phyloP scores from a whole-genome alignment of 2,888 invertebrate species.

The Euphydryas editha region DNA sequence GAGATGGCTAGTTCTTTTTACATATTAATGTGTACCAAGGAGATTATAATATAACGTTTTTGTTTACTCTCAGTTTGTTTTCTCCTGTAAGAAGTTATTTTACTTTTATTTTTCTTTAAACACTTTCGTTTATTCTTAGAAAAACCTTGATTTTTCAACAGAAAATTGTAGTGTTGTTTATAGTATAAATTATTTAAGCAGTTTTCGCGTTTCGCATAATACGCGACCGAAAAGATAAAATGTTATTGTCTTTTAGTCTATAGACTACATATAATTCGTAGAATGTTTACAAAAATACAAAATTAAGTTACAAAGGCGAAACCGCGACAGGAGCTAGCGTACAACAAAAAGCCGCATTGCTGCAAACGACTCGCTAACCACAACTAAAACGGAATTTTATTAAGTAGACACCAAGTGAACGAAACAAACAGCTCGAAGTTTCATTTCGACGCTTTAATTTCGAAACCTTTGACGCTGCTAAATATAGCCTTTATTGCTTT shows the following conservation, averaged over 20 bases:
- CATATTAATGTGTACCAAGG: background rate
- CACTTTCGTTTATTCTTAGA: no score
- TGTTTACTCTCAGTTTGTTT: background rate
- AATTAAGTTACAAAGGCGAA: conserved; percentile 7
- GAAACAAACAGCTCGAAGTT: conserved; percentile 59
- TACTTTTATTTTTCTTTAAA: background rate
- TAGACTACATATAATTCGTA: background rate
- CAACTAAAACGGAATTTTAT: conserved; percentile 50
- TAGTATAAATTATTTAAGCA: no score
- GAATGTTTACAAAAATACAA: background rate
- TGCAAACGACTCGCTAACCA: conserved; percentile 31
- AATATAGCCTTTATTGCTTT: conserved; percentile 78
- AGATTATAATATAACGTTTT: background rate
- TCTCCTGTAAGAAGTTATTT: background rate
- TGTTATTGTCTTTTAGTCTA: background rate
- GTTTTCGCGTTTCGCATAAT: no score
- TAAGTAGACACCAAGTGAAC: conserved; percentile 62
- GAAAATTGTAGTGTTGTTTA: no score
- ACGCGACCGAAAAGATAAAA: no score
- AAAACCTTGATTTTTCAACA: no score
- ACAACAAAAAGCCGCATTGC: conserved; percentile 36
- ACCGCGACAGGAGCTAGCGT: conserved; percentile 10
- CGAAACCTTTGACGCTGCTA: conserved; percentile 67
- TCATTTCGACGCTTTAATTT: conserved; percentile 75
- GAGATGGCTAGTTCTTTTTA: background rate